Percentiles rank a stretch among this genome's conserved stretches.
Conservation (phyloP, 2,888 invertebrate species). For the Cosmopolites sordidus region DNA sequence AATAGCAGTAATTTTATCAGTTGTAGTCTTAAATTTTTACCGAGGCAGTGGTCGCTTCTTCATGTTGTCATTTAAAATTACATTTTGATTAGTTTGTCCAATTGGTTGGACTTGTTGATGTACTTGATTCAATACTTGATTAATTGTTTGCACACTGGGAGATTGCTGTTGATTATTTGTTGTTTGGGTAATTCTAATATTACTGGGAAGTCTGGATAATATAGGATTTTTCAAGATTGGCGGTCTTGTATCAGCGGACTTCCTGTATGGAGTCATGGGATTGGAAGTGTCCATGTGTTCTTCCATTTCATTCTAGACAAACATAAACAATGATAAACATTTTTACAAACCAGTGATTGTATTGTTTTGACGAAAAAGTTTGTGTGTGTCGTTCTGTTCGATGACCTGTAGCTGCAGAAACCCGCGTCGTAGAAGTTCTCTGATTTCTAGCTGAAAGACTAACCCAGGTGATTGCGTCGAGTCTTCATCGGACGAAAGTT, state of each 20-base stretch:
- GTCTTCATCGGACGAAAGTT: too few species aligned
- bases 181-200: conserved; percentile 15
- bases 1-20: too few species aligned
- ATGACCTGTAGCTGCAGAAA: too few species aligned
- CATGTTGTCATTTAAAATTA: not conserved
- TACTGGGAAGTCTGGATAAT: conserved; percentile 13
- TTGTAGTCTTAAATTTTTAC: too few species aligned
- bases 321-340: not conserved
- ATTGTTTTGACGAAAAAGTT: too few species aligned
- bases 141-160: not conserved
- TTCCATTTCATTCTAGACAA: conserved; percentile 24
- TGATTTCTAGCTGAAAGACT: too few species aligned
- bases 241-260: conserved; percentile 16
- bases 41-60: too few species aligned
- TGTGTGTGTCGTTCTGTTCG: too few species aligned
- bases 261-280: conserved; percentile 9
- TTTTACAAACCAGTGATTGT: too few species aligned
- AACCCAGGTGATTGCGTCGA: too few species aligned
- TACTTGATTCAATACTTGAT: conserved; percentile 1
- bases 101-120: conserved; percentile 1
- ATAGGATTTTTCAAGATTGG: conserved; percentile 14
- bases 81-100: not conserved
- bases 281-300: conserved; percentile 20
- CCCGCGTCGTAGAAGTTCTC: too few species aligned
- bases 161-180: conserved; percentile 2